A percentile compares a stretch with the other conserved stretches of the same genome.
Evolutionary conservation across 2,113 vertebrate species (phyloP).

Genomic region (Myanophis thanlyinensis): DNA sequence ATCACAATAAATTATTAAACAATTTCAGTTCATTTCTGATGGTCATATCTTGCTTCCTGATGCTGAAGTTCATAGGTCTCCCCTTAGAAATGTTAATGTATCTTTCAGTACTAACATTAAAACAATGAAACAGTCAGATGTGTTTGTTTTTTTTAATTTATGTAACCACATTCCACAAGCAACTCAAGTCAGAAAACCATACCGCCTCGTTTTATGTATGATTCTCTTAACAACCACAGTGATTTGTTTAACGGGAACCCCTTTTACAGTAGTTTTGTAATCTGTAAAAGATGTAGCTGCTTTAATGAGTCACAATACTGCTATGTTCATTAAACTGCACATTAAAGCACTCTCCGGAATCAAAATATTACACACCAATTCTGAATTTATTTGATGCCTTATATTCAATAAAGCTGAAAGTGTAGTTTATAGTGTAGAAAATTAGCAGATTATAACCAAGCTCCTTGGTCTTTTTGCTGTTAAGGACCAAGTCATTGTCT

Average conservation of each 20-base stretch:
- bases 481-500: no score
- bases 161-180: not conserved
- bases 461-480: no score
- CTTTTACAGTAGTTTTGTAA: not conserved
- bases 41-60: not conserved
- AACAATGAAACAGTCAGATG: accelerated
- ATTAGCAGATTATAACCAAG: no score
- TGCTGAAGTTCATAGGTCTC: not conserved
- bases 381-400: not conserved
- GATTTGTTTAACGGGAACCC: not conserved
- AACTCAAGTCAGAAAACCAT: not conserved
- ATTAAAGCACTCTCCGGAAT: not conserved
- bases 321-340: not conserved
- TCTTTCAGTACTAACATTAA: not conserved
- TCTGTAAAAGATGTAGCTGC: not conserved
- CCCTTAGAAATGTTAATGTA: not conserved
- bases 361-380: not conserved
- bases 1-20: not conserved
- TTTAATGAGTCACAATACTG: not conserved
- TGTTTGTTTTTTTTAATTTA: not conserved
- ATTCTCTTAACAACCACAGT: not conserved
- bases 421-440: not conserved
- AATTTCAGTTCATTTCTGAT: not conserved
- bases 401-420: not conserved
- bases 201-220: not conserved